Evolutionary conservation across 1,140 invertebrate species (phyloP).

Genomic region (Helicoverpa zea): DNA sequence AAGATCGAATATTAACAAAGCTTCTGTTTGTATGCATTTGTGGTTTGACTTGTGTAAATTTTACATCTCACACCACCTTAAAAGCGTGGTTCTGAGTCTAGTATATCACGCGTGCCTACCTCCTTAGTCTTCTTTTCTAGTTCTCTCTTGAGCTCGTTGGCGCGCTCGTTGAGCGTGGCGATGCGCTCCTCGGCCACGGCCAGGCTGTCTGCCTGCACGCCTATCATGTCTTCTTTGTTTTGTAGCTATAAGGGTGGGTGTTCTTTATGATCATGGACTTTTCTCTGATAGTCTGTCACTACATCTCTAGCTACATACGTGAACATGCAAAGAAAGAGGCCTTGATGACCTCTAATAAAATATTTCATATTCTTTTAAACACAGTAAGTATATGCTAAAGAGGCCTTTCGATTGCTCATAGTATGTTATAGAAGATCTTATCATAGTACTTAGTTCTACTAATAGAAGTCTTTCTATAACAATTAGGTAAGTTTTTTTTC

Average conservation of each 20-base stretch:
- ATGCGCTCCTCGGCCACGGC: constrained; percentile 72
- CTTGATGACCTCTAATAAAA: too few relatives aligned
- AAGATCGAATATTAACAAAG: background rate
- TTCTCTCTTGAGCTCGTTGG: constrained; percentile 41
- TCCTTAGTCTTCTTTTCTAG: constrained; percentile 54
- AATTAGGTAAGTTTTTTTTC: background rate
- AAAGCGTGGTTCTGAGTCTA: too few relatives aligned
- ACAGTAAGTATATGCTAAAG: too few relatives aligned
- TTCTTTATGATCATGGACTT: background rate
- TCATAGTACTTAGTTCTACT: too few relatives aligned
- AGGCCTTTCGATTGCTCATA: too few relatives aligned
- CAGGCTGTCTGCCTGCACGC: constrained; percentile 74
- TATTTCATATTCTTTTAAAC: too few relatives aligned
- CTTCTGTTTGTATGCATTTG: background rate
- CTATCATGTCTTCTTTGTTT: constrained; percentile 77
- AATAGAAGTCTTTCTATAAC: too few relatives aligned
- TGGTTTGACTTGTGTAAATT: too few relatives aligned
- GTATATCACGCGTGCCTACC: constrained; percentile 37
- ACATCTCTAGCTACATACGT: too few relatives aligned
- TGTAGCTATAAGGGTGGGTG: constrained; percentile 57
- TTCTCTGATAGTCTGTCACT: background rate
- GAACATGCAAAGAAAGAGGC: too few relatives aligned
- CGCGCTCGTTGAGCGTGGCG: constrained; percentile 59
- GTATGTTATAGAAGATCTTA: too few relatives aligned
- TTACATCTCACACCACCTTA: too few relatives aligned